Evolutionary conservation across 2,888 invertebrate genomes (phyloP), one percentile per base, ranked within the genome.

Genomic region (Sepiola atlantica): DNA sequence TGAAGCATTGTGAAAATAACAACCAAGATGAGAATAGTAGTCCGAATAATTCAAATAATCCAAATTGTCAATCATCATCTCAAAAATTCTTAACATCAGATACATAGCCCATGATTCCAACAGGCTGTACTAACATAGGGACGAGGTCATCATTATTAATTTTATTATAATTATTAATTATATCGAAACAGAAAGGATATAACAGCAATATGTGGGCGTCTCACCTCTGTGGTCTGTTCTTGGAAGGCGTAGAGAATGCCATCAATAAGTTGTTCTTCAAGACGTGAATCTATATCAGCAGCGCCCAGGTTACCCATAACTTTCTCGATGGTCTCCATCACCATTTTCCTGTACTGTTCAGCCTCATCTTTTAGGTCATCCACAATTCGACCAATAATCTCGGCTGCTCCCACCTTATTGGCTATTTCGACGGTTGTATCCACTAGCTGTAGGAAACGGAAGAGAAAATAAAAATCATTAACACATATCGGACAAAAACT

Each of bases 341-440:
- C 99, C 99, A 99, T 99, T 98, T 99, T 99, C 95, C 99, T 98
- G 97, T 99, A 99, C 97, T 99, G 99, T 97, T 99, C 99, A 97
- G 99, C 99, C 97, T 99, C 99, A 97, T 99, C 99, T 97, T 99
- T 99, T 94, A 99, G 98, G 97, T 99, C 99, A 96, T 99, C 99
- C 0, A 99, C 99, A 93, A 99, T 99, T 95, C 99, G 98, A 97
- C 99, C 99, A 95, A 99, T 99, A 95, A 99, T 99, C 98, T 99
- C 99, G 0, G 99, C 99, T 12, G 99, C 99, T n/a, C 99, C 99
- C 94, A 99, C 99, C 98, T 99, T 99, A 97, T 99, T 99, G 18
- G 99, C 99, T 95, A 99, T 99, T 98, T 99, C 99, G 0, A 99
- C 99, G 0, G 99, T 99, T 0, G 99, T 99, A 97, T 99, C 99